A percentile compares a stretch with the other conserved stretches of the same genome.
Evolutionary conservation across 2,888 invertebrate genomes (phyloP).

Genomic region (Ornithoptera priamus): DNA sequence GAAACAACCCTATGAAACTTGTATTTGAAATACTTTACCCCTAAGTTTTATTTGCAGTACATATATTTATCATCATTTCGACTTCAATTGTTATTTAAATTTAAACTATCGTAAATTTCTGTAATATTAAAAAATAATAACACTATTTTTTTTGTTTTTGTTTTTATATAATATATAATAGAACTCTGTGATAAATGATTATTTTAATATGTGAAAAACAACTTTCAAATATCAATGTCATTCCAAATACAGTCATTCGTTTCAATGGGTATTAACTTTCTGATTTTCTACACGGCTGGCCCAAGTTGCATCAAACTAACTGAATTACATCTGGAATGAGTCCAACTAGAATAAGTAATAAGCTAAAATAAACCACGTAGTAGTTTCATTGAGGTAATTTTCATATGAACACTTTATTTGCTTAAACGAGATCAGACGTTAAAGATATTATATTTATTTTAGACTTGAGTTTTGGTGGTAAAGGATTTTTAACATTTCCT

Average conservation of each 20-base stretch:
- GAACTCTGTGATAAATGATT: not conserved
- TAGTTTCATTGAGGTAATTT: not conserved
- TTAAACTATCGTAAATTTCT: too few relatives aligned
- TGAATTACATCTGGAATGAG: not conserved
- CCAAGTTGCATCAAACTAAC: not conserved
- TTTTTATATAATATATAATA: too few relatives aligned
- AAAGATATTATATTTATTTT: not conserved
- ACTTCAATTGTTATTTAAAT: too few relatives aligned
- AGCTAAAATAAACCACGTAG: not conserved
- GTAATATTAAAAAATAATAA: too few relatives aligned
- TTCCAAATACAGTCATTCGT: not conserved
- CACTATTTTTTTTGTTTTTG: too few relatives aligned
- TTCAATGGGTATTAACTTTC: not conserved
- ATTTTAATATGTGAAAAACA: not conserved
- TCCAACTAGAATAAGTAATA: not conserved
- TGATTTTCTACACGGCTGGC: not conserved
- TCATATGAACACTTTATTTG: not conserved
- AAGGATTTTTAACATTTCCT: too few relatives aligned
- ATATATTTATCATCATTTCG: not conserved
- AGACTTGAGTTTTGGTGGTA: too few relatives aligned
- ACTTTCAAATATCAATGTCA: not conserved
- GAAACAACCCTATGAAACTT: constrained; percentile 18
- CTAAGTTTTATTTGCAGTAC: not conserved
- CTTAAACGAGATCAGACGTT: not conserved
- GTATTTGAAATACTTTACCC: constrained; percentile 5